A percentile compares a stretch with the other conserved stretches of the same genome.
These are phyloP conservation scores for Caenorhabditis inopinata DNA, from an alignment of 1,140 invertebrate species.

Conservation along the genomic window DNA sequence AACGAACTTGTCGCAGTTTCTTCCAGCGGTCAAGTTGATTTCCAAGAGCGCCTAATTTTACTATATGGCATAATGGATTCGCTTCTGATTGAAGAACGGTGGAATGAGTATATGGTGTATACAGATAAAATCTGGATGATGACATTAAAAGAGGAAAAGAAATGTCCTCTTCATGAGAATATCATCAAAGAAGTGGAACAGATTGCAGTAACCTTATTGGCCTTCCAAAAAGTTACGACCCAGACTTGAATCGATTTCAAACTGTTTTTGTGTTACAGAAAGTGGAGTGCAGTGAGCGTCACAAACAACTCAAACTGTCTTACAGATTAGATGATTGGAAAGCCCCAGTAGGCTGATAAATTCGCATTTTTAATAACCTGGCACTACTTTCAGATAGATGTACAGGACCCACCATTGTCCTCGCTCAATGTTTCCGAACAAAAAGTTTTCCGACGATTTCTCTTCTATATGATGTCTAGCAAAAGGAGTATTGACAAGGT, in stretches of 20 bases:
- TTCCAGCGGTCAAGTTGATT: not conserved
- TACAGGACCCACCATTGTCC: not conserved
- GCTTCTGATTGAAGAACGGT: not conserved
- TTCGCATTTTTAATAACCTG: not conserved
- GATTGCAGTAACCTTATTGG: not conserved
- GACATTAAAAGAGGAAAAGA: conserved; percentile 1
- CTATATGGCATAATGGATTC: not conserved
- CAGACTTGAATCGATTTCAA: not conserved
- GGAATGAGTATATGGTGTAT: conserved; percentile 20
- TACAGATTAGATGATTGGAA: conserved; percentile 14
- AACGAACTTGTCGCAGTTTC: not conserved
- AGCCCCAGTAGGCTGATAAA: not conserved
- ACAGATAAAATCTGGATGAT: conserved; percentile 26
- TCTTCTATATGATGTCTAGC: not conserved
- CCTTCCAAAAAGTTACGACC: not conserved
- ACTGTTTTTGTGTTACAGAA: not conserved
- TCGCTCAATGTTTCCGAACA: not conserved
- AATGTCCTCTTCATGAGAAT: not conserved
- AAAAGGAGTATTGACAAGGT: not conserved
- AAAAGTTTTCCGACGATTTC: not conserved
- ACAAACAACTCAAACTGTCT: not conserved
- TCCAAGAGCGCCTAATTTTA: not conserved
- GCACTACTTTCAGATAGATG: not conserved
- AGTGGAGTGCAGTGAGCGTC: not conserved
- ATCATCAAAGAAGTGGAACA: conserved; percentile 2